Evolutionary conservation across 2,888 invertebrate species (phyloP).

Genomic region (Bimastos eiseni): DNA sequence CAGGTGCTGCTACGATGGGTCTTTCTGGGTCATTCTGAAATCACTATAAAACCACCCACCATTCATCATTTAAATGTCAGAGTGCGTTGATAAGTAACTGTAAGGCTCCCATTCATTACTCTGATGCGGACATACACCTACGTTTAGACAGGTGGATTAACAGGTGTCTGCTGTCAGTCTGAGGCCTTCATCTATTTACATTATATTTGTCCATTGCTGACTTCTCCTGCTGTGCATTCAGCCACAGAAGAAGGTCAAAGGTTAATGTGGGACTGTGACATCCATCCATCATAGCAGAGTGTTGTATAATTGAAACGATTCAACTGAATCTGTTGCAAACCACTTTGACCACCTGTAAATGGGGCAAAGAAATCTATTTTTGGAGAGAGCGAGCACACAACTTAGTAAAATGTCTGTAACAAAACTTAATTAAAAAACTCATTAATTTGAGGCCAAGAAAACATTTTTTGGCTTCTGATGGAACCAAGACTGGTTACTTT

Average conservation of each 20-base stretch:
- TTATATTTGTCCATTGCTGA: neutral
- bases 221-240: neutral
- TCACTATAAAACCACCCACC: neutral
- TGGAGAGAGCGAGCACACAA: too few species aligned
- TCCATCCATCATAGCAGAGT: neutral
- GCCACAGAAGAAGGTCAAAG: slow-evolving; percentile 13
- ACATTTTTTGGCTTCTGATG: too few species aligned
- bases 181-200: neutral
- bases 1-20: too few species aligned
- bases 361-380: neutral
- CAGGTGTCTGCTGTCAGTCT: neutral
- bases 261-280: neutral
- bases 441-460: too few species aligned
- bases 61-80: neutral
- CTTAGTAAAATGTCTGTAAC: too few species aligned
- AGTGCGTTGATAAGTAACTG: too few species aligned
- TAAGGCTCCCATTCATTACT: neutral
- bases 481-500: too few species aligned
- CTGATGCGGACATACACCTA: neutral
- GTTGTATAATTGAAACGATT: neutral
- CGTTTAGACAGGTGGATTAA: neutral
- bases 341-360: neutral
- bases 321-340: neutral
- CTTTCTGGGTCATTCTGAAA: neutral
- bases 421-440: too few species aligned